Base-by-base conservation (phyloP, 2,797 vertebrate genomes). In the Alcedo quadribrachys region DNA sequence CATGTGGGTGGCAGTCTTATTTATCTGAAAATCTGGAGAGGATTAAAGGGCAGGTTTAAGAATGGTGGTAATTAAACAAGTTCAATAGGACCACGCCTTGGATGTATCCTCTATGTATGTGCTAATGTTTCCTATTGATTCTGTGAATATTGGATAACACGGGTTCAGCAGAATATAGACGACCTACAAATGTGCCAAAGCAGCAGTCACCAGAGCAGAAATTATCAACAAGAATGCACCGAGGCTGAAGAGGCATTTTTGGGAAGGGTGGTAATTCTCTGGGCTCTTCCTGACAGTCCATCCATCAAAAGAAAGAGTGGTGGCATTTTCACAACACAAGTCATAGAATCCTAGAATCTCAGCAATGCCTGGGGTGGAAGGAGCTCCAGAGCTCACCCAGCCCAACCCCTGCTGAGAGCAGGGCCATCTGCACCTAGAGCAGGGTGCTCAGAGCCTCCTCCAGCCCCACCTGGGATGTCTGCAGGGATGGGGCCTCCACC, bases 121-220 rank as follows among this genome's bases (percentile, higher is more conserved):
- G 51, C 22, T 89, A 68, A 83, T 70, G 71, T 57, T 94, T 33
- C 48, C 21, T 85, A 91, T 74, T 70, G 92, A 95, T 94, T 93
- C 67, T 66, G 16, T 85, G 63, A 95, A 76, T 94, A 91, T 73
- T 83, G 68, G 37, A 78, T 92, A 95, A 90, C 77, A 73, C 18
- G 79, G 84, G 48, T 87, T 96, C 82, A 96, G 65, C 67, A 96
- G 53, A 88, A 32, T 78, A 85, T 58, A 17, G 67, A 75, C 85
- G 63, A 91, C 65, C 65, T 86, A 87, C 54, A 91, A 76, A 90
- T 71, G 61, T 91, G 69, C 17, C 86, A 88, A 94, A 93, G 28
- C 24, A 95, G 60, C 19, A 92, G 63, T 77, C 80, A 57, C 37
- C 60, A 61, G 45, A 81, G 79, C 51, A 76, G 11, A 90, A 90